Conservation (phyloP, 2,113 vertebrate genomes). For the Haplochromis burtoni region DNA sequence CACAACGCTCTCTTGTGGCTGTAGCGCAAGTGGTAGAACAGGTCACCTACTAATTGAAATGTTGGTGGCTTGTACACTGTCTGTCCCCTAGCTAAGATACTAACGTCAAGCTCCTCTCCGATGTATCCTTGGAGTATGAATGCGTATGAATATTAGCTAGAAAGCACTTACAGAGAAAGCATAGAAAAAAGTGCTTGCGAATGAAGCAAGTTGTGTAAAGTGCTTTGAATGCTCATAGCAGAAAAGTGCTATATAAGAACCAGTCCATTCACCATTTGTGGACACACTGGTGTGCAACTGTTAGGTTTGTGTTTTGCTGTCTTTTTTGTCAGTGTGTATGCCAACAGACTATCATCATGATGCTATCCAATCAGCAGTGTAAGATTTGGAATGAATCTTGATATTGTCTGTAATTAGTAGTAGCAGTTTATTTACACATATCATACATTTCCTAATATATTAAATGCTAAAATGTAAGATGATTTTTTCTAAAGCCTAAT, state of each 20-base stretch:
- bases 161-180: too few relatives aligned
- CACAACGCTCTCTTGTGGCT: too few relatives aligned
- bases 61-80: too few relatives aligned
- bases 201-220: too few relatives aligned
- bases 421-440: not conserved
- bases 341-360: not conserved
- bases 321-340: not conserved
- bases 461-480: not conserved
- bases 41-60: too few relatives aligned
- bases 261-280: not conserved
- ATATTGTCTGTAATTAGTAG: not conserved
- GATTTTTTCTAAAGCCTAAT: not conserved
- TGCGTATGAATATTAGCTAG: not conserved
- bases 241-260: not conserved
- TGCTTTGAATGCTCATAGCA: too few relatives aligned
- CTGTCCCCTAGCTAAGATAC: too few relatives aligned
- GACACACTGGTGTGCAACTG: not conserved
- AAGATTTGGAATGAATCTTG: not conserved
- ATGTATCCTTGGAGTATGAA: too few relatives aligned
- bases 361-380: not conserved
- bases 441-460: not conserved
- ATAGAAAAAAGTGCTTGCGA: too few relatives aligned
- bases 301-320: not conserved
- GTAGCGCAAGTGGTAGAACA: too few relatives aligned
- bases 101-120: too few relatives aligned